Base-by-base conservation (phyloP, 2,113 vertebrate genomes). In the Oryzias curvinotus region DNA sequence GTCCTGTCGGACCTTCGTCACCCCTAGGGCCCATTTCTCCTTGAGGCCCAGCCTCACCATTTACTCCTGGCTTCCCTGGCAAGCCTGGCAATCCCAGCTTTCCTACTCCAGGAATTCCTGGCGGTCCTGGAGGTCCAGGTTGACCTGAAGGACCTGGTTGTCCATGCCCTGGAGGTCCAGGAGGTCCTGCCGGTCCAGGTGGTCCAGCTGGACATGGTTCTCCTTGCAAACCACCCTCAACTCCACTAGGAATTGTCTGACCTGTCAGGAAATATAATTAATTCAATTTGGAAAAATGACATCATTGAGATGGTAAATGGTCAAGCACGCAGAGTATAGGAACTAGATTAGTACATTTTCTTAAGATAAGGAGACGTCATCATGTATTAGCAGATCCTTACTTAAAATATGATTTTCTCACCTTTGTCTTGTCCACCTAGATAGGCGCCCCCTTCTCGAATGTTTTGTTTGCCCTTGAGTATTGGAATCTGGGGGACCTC, bases 11-110 rank as follows among this genome's bases (percentile, higher is more conserved):
- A 25, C 97, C 97, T 0, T 90, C 67, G 67, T 93, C 92, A 42
- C 96, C 96, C 62, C 93, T 91, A 0, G 92, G 95, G 49, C 97
- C 96, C 71, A 94, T 92, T 87, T 96, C 93, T 23, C 97, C 97
- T 87, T 92, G 93, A 1, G 91, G 85, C 17, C 97, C 97, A 0
- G 91, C 87, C 43, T 93, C 91, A 45, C 97, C 96, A 87, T 91
- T 92, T 76, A 78, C 91, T 59, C 96, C 96, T 0, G 94, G 93
- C 68, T 96, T 96, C 47, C 97, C 97, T 28, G 92, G 93, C 87
- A 95, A 90, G 65, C 97, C 97, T 17, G 95, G 94, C 85, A 96
- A 92, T 56, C 97, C 97, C 25, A 93, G 94, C 78, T 98, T 98
- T 49, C 96, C 96, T 28, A 97, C 72, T 80, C 94, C 96, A 49